Evolutionary conservation across 1,140 invertebrate genomes (phyloP), one percentile per base, ranked within the genome.

Genomic region (Octopus sinensis): DNA sequence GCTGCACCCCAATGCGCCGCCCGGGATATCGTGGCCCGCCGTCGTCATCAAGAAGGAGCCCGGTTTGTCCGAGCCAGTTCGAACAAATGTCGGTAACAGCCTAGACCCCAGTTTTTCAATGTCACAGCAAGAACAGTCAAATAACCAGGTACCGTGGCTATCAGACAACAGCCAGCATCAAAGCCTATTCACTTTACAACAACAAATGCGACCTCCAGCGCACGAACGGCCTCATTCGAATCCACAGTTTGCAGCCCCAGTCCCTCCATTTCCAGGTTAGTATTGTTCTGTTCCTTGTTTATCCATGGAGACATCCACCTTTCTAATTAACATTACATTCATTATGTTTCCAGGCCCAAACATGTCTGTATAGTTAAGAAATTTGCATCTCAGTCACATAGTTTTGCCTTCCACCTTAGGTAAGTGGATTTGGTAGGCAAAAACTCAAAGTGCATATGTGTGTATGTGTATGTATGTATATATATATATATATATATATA

Each of bases 231-330:
- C 68, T 4, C 68, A 13, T 73, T 73, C 68, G 17, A 73, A 73
- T 73, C 68, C 68, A 73, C 68, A 73, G 68, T 73, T 73, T 73
- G 68, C 68, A n/a, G 13, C 68, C 7, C 68, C 68, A 73, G 68
- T 23, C 17, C 68, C 68, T n/a, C 68, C 68, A 73, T 73, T 73
- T 73, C 68, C 68, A 73, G 68, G 68, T 73, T 23, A 73, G 68
- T 73, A 6, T 73, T 13, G 9, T 12, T 1, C 56, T 4, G 4
- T 62, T 43, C 30, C 30, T 43, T 43, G 30, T 43, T 43, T 43
- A 43, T 43, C 30, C 30, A 43, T 43, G 30, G 30, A 43, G 3
- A 43, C 30, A 43, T 43, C 30, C 30, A 43, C 30, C 3, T 43
- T 43, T 43, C 0, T 43, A 1, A 43, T 43, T 43, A 43, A 43